A percentile compares a stretch with the other conserved stretches of the same genome.
Conservation (phyloP, 2,888 invertebrate genomes). For the Stenolophus ochropezus region DNA sequence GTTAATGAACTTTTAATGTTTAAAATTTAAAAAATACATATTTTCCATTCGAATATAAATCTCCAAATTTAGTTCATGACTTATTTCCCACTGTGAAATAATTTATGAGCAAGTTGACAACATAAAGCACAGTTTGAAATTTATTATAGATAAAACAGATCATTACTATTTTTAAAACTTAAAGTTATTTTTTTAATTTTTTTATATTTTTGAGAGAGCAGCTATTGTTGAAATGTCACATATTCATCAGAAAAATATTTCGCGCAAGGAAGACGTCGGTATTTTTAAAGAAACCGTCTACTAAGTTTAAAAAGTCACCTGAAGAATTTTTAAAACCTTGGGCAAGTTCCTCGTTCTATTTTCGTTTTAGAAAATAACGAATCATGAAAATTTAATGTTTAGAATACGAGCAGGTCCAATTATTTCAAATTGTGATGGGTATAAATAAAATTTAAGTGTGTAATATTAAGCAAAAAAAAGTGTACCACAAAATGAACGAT, state of each 20-base stretch:
- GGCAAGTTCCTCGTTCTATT: slow-evolving; percentile 36
- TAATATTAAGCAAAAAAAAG: background rate
- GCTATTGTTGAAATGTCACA: background rate
- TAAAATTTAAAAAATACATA: too few relatives aligned
- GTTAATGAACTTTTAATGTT: too few relatives aligned
- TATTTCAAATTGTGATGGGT: background rate
- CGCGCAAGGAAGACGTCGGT: background rate
- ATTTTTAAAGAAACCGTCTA: background rate
- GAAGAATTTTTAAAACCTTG: slow-evolving; percentile 35
- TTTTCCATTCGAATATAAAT: too few relatives aligned
- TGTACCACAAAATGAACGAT: too few relatives aligned
- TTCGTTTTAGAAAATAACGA: slow-evolving; percentile 12
- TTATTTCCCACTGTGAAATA: too few relatives aligned
- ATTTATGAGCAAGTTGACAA: background rate
- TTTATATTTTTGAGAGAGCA: background rate
- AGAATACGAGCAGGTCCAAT: background rate
- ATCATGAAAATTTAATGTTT: background rate
- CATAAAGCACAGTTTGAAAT: background rate
- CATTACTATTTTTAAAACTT: background rate
- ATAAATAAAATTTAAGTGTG: background rate
- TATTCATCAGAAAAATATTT: background rate
- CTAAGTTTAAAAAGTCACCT: slow-evolving; percentile 1
- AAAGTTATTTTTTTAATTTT: background rate
- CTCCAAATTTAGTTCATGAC: too few relatives aligned
- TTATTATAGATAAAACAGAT: background rate